Conservation (phyloP, 2,888 invertebrate genomes). For the Automeris io region DNA sequence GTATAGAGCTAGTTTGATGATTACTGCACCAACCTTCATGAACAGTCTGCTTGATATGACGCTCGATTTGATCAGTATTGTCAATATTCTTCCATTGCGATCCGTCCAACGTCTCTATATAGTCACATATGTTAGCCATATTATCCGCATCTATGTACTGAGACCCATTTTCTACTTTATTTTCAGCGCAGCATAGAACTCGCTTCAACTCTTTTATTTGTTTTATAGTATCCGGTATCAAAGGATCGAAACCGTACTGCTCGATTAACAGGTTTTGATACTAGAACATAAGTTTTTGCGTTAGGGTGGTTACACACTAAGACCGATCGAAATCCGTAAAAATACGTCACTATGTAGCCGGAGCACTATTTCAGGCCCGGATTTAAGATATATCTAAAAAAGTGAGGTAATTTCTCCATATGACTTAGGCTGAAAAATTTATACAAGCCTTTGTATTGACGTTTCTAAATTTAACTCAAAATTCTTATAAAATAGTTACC, state of each 20-base stretch:
- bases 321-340: too few relatives aligned
- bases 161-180: constrained; percentile 32
- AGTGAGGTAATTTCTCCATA: too few relatives aligned
- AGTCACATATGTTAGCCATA: constrained; percentile 3
- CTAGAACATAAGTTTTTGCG: constrained; percentile 25
- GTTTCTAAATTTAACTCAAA: too few relatives aligned
- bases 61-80: constrained; percentile 35
- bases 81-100: constrained; percentile 41
- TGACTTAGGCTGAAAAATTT: too few relatives aligned
- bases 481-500: too few relatives aligned
- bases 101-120: constrained; percentile 20
- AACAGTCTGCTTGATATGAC: constrained; percentile 14
- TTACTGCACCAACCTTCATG: constrained; percentile 6
- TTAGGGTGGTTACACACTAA: too few relatives aligned
- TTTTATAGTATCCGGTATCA: constrained; percentile 23
- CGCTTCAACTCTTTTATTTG: constrained; percentile 28
- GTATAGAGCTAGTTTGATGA: neutral
- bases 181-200: constrained; percentile 17
- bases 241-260: constrained; percentile 28
- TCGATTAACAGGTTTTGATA: constrained; percentile 24
- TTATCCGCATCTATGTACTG: constrained; percentile 20
- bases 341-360: too few relatives aligned
- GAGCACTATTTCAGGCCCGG: too few relatives aligned
- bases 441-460: too few relatives aligned
- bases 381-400: too few relatives aligned